Base-by-base conservation (phyloP, 2,797 vertebrate species). In the Apogon talboti region DNA sequence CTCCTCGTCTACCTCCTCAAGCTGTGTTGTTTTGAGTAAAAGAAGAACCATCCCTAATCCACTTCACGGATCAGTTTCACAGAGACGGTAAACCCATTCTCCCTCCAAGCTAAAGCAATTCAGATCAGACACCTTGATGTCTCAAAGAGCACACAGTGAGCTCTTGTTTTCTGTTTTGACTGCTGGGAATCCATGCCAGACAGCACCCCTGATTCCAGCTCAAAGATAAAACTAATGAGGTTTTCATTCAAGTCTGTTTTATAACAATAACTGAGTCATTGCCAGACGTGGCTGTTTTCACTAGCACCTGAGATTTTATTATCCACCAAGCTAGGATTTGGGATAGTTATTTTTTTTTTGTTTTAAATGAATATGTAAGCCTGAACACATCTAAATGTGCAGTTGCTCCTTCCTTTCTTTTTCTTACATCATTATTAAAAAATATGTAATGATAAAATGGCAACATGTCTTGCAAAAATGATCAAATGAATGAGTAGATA, bases 141-240 rank as follows among this genome's bases (percentile, higher is more conserved):
- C 92, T 92, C 89, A 89, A 90, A 91, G 87, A 93, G 87, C 87
- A 88, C 89, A 91, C 87, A 90, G 89, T 89, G 90, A 91, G 90
- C 91, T 91, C 87, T 91, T 92, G 90, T 93, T 93, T 92, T 93
- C 91, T 92, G 87, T 93, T 92, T 92, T 92, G 92, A 91, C 91
- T 92, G 91, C 88, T 87, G 88, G 86, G 87, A 91, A 89, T 87
- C 89, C 86, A 88, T 79, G 87, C 89, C 87, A 92, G 89, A 91
- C 89, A 88, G 86, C 84, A 85, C 77, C 83, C 81, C 88, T 87
- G 88, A 91, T 92, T 90, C 87, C 89, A 86, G 82, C 88, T 88
- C 85, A 91, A 82, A 92, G 89, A 92, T 91, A 91, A 92, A 91
- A 89, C 87, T 90, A 91, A 92, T 91, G 87, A 91, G 90, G 73